Percentiles rank a stretch among this genome's conserved stretches.
These are phyloP conservation scores for Etheostoma perlongum DNA, from an alignment of 2,797 vertebrate species.

Conservation along the genomic window DNA sequence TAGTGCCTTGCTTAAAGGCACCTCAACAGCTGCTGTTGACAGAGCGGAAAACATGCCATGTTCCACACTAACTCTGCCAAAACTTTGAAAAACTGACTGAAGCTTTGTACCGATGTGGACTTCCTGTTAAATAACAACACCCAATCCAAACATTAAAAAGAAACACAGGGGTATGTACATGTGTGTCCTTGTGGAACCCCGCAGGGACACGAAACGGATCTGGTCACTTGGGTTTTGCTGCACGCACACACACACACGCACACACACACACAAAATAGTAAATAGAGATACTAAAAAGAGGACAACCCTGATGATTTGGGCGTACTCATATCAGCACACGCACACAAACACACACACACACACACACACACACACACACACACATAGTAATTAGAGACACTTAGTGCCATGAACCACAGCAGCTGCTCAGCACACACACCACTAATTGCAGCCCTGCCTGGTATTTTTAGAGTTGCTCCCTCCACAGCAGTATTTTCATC, in stretches of 20 bases:
- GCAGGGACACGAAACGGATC: constrained; percentile 41
- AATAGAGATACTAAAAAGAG: constrained; percentile 54
- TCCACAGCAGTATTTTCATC: constrained; percentile 85
- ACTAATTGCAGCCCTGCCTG: constrained; percentile 84
- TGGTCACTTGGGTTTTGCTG: constrained; percentile 27
- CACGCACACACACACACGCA: not conserved
- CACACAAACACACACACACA: constrained; percentile 35
- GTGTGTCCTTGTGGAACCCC: constrained; percentile 64
- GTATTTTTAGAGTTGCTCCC: constrained; percentile 86
- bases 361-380: constrained; percentile 53
- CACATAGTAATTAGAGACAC: constrained; percentile 85
- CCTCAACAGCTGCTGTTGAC: not conserved
- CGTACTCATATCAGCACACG: constrained; percentile 40
- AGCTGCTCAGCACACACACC: constrained; percentile 85
- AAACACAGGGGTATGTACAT: not conserved
- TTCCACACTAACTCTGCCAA: not conserved
- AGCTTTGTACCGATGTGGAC: not conserved
- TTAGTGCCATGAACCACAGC: constrained; percentile 78
- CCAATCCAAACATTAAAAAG: constrained; percentile 1
- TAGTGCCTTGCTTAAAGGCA: constrained; percentile 2
- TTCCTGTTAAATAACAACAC: not conserved
- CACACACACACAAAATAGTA: constrained; percentile 8
- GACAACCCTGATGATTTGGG: constrained; percentile 56
- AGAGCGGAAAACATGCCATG: not conserved
- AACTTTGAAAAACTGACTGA: too few species aligned